phyloP scores from a whole-genome alignment of 2,113 vertebrate species.

The Tiliqua scincoides region DNA sequence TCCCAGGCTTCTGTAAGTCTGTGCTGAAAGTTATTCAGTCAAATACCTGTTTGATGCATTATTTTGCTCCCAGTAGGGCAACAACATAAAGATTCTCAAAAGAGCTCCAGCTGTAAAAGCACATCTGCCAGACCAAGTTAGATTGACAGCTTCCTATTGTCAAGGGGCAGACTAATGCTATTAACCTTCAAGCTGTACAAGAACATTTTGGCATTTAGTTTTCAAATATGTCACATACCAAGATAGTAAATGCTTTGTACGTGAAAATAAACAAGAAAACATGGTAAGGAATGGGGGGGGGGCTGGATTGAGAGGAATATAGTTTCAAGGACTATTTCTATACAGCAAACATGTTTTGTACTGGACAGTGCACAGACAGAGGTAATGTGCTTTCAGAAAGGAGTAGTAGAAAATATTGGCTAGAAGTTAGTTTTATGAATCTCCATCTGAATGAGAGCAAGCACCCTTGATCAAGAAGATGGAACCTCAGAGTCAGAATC shows the following conservation, averaged over 20 bases:
- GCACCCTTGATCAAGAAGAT: too few species aligned
- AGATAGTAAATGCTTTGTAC: constrained; percentile 33
- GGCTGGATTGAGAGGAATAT: not conserved
- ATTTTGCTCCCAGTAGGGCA: constrained; percentile 49
- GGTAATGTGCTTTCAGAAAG: not conserved
- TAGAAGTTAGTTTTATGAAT: not conserved
- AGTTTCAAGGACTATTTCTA: not conserved
- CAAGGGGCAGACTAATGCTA: constrained; percentile 60
- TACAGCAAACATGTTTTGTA: not conserved
- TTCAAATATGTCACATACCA: constrained; percentile 51
- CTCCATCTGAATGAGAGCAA: not conserved
- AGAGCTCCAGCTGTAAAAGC: constrained; percentile 70
- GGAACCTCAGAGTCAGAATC: not conserved
- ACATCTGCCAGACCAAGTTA: constrained; percentile 63
- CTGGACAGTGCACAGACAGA: not conserved
- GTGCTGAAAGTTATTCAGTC: constrained; percentile 42
- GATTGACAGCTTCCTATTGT: constrained; percentile 70
- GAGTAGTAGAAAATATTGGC: not conserved
- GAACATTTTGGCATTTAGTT: constrained; percentile 38
- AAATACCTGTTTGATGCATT: constrained; percentile 54
- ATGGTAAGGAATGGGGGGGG: not conserved
- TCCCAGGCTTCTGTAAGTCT: constrained; percentile 52
- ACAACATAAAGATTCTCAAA: constrained; percentile 45
- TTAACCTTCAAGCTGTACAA: constrained; percentile 69
- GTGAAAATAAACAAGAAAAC: constrained; percentile 2